Conservation (phyloP, 1,140 invertebrate genomes). For the Epicauta chinensis region DNA sequence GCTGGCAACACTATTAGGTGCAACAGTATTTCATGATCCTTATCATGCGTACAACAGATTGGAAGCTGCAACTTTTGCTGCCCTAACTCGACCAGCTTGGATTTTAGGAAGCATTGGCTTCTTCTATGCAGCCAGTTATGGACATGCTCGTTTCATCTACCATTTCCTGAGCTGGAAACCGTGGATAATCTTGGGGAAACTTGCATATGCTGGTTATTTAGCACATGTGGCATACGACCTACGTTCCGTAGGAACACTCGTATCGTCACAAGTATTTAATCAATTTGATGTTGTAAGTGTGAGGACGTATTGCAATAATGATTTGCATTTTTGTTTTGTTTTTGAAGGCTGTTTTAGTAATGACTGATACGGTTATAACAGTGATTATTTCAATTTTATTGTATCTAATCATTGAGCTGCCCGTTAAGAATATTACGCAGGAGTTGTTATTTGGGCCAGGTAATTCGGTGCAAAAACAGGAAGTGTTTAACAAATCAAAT, state of each 20-base stretch:
- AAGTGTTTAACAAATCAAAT: neutral
- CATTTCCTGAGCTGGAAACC: constrained; percentile 48
- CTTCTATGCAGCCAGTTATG: constrained; percentile 43
- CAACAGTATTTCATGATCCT: constrained; percentile 41
- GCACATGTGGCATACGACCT: too few relatives aligned
- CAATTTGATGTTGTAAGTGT: too few relatives aligned
- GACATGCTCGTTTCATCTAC: constrained; percentile 34
- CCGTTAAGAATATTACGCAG: constrained; percentile 43
- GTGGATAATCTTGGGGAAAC: constrained; percentile 61
- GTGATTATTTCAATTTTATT: constrained; percentile 41
- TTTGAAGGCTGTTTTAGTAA: constrained; percentile 28
- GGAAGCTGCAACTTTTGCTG: constrained; percentile 51
- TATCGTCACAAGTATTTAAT: too few relatives aligned
- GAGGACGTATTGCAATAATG: neutral
- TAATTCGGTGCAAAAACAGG: constrained; percentile 1
- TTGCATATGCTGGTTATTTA: constrained; percentile 67
- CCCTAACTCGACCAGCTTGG: constrained; percentile 52
- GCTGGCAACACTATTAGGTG: too few relatives aligned
- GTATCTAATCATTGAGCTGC: constrained; percentile 47
- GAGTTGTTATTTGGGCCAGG: constrained; percentile 28
- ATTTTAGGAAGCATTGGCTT: constrained; percentile 47
- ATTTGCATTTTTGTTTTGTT: constrained; percentile 6
- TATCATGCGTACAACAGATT: constrained; percentile 43
- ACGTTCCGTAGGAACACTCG: constrained; percentile 39
- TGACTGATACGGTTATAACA: constrained; percentile 41